Base-by-base conservation (phyloP, 2,113 vertebrate species). In the Pipa parva region DNA sequence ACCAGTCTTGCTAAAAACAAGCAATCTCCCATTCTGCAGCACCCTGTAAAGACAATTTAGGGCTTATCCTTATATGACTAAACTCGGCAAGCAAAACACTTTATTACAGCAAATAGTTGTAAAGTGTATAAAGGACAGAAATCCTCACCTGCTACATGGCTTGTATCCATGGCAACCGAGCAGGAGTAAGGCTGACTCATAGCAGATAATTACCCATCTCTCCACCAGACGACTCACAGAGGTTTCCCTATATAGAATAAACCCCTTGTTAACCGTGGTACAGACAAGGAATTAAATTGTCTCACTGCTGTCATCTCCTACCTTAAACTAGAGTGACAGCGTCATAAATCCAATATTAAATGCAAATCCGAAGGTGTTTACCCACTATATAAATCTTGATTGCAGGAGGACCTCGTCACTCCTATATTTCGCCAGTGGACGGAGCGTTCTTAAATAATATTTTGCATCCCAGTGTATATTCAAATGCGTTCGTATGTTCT, bases 191-290 rank as follows among this genome's bases (percentile, higher is more conserved):
- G 24, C 64, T 69, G 65, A 69, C 56, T 69, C 65, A 69, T 31
- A 7, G 33, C 45, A 42, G 57, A 69, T 69, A 69, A 69, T 69
- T 69, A 60, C 46, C 65, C 65, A 60, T 69, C 59, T 60, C 33
- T 2, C 57, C 33, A 48, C 46, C 65, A 69, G 65, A 69, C 65
- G 33, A 54, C 28, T 69, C 57, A 52, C 46, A 21, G 56, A 51
- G 65, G 48, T 36, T 60, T 69, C 65, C 46, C 45, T 60, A 54
- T 69, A 60, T 54, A 69, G 56, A 22, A 28, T 68, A 25, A 68
- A 68, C 65, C 48, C 57, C 56, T 69, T 17, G 25, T 52, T 45
- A 37, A 5, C 65, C 22, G 20, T 4, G 52, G 13, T 26, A 46
- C 26, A 3, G 48, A 22, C 7, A n/a, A n/a, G n/a, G n/a, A n/a